Percentiles rank a stretch among this genome's conserved stretches.
Conservation (phyloP, 2,888 invertebrate genomes). For the Halictus ligatus region DNA sequence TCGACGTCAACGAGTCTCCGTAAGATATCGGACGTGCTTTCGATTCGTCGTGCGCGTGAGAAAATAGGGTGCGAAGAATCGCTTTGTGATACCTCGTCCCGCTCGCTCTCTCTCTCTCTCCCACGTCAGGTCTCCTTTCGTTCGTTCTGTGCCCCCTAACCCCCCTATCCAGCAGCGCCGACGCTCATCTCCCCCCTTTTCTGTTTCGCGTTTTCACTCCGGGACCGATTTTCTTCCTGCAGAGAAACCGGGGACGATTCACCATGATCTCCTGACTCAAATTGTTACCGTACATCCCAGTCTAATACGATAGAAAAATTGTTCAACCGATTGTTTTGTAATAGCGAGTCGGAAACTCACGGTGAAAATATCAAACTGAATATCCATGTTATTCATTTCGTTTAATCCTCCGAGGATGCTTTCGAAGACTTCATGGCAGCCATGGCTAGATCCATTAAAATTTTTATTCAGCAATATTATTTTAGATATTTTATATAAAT, state of each 20-base stretch:
- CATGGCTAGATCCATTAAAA: no score
- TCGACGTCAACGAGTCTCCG: constrained; percentile 72
- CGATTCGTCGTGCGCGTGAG: constrained; percentile 75
- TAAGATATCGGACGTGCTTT: constrained; percentile 73
- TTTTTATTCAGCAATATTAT: no score
- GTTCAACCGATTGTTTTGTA: not conserved
- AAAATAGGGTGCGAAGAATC: constrained; percentile 75
- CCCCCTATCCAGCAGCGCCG: not conserved
- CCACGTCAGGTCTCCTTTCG: constrained; percentile 25
- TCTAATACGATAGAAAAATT: not conserved
- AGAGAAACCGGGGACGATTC: not conserved
- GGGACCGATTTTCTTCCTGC: constrained; percentile 32
- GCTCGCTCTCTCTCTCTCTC: constrained; percentile 37
- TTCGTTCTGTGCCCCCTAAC: not conserved
- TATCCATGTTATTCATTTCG: no score
- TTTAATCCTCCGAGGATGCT: no score
- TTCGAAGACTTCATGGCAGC: no score
- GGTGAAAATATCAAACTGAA: no score
- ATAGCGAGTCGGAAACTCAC: no score
- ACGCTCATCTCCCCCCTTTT: constrained; percentile 28
- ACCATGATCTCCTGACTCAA: not conserved
- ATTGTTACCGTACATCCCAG: not conserved
- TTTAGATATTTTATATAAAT: no score
- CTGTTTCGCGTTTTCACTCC: constrained; percentile 38
- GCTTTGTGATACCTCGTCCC: constrained; percentile 65